Evolutionary conservation across 37 sponge, comb jelly and placozoan genomes (phyloP).

Genomic region (Cliona cf. orientalis): DNA sequence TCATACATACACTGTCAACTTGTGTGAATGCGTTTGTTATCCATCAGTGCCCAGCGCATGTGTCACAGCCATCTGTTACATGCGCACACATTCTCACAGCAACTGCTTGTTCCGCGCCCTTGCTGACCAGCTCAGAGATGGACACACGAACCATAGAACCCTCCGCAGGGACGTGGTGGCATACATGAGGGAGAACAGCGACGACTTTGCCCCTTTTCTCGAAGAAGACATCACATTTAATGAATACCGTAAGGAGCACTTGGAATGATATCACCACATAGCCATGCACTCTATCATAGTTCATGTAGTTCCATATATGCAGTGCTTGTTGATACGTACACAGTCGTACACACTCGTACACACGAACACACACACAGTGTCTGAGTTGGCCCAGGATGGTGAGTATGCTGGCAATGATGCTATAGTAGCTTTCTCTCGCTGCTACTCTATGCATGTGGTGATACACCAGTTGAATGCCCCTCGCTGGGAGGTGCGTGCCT

Average conservation of each 20-base stretch:
- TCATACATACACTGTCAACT: no score
- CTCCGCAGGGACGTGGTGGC: constrained; percentile 57
- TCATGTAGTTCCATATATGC: no score
- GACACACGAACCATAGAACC: constrained; percentile 20
- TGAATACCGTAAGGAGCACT: constrained; percentile 54
- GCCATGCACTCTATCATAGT: not conserved
- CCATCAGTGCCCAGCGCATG: not conserved
- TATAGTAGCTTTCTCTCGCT: constrained; percentile 75
- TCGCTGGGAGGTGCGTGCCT: constrained; percentile 57
- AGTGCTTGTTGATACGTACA: no score
- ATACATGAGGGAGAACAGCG: constrained; percentile 63
- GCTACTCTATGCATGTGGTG: constrained; percentile 41
- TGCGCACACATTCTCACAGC: constrained; percentile 23
- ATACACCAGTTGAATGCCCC: constrained; percentile 83
- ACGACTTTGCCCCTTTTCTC: constrained; percentile 79
- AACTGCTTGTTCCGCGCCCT: constrained; percentile 90
- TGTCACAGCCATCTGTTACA: not conserved
- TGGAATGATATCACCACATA: no score
- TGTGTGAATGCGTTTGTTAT: no score
- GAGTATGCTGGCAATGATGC: constrained; percentile 84
- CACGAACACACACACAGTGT: constrained; percentile 64
- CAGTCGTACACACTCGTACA: no score
- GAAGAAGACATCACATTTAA: constrained; percentile 72
- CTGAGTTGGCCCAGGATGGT: constrained; percentile 68
- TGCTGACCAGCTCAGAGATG: constrained; percentile 71